Conservation (phyloP, 2,888 invertebrate genomes). For the Pollenia labialis region DNA sequence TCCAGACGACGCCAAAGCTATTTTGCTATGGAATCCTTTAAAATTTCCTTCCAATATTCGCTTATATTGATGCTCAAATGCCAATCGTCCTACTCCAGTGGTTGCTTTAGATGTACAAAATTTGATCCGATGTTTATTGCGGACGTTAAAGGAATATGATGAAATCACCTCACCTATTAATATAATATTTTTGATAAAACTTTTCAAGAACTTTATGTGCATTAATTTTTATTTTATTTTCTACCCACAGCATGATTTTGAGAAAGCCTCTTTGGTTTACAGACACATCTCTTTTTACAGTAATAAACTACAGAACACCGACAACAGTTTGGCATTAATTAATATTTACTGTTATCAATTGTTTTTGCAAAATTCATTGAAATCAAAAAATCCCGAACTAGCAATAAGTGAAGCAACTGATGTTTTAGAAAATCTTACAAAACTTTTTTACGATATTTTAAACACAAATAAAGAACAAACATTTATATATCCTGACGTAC, state of each 20-base stretch:
- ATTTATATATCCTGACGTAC: slow-evolving; percentile 73
- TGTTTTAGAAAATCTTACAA: slow-evolving; percentile 73
- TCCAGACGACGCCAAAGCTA: too few species aligned
- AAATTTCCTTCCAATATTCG: too few species aligned
- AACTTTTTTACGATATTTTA: slow-evolving; percentile 76
- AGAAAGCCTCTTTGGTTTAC: slow-evolving; percentile 75
- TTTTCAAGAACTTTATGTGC: too few species aligned
- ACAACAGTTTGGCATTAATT: slow-evolving; percentile 75
- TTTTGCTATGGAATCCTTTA: too few species aligned
- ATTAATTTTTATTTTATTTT: neutral
- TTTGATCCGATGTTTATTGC: too few species aligned
- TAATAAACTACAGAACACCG: slow-evolving; percentile 75
- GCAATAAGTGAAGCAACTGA: slow-evolving; percentile 56
- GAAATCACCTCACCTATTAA: too few species aligned
- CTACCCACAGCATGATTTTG: slow-evolving; percentile 73
- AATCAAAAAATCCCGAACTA: neutral
- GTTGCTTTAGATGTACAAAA: too few species aligned
- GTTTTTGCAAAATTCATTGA: slow-evolving; percentile 69
- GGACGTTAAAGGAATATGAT: too few species aligned
- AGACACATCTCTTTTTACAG: slow-evolving; percentile 71
- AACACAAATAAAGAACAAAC: slow-evolving; percentile 59
- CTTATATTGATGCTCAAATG: too few species aligned
- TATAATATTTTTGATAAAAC: too few species aligned
- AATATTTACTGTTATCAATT: slow-evolving; percentile 77
- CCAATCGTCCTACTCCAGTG: too few species aligned